phyloP scores from a whole-genome alignment of 2,888 invertebrate genomes.

The Auanema sp. region DNA sequence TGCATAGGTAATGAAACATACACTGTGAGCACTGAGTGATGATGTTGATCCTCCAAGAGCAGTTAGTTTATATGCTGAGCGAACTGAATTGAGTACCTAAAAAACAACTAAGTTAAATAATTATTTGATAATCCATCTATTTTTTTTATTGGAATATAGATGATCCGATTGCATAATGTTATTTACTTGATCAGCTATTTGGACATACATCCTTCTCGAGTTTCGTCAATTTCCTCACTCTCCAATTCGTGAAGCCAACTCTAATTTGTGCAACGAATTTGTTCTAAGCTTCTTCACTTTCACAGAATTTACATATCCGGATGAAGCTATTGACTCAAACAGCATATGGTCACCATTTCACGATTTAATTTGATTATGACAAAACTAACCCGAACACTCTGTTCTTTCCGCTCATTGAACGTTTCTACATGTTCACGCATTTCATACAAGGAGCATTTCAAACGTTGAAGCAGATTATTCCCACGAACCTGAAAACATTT shows the following conservation, averaged over 20 bases:
- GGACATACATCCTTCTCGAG: slow-evolving; percentile 16
- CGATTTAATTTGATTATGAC: too few relatives aligned
- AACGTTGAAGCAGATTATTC: slow-evolving; percentile 75
- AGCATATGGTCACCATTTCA: too few relatives aligned
- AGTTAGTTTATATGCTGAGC: slow-evolving; percentile 79
- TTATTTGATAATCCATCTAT: not conserved
- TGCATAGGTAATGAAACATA: slow-evolving; percentile 11
- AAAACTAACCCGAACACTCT: slow-evolving; percentile 16
- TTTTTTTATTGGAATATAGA: not conserved
- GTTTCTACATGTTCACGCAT: slow-evolving; percentile 93
- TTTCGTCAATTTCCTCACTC: slow-evolving; percentile 29
- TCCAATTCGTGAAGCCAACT: not conserved
- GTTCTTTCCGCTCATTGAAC: slow-evolving; percentile 86
- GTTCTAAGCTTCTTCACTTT: too few relatives aligned
- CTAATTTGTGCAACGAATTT: slow-evolving; percentile 1
- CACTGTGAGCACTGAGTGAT: slow-evolving; percentile 33
- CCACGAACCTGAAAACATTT: slow-evolving; percentile 59
- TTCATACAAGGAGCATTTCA: slow-evolving; percentile 85
- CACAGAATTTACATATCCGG: too few relatives aligned
- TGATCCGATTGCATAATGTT: slow-evolving; percentile 9
- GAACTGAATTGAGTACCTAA: slow-evolving; percentile 73
- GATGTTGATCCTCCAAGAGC: slow-evolving; percentile 71
- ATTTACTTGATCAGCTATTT: slow-evolving; percentile 21
- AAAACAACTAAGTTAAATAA: slow-evolving; percentile 17
- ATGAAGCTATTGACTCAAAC: too few relatives aligned